Conservation (phyloP, 2,888 invertebrate genomes). For the Lordiphosa andalusiaca region DNA sequence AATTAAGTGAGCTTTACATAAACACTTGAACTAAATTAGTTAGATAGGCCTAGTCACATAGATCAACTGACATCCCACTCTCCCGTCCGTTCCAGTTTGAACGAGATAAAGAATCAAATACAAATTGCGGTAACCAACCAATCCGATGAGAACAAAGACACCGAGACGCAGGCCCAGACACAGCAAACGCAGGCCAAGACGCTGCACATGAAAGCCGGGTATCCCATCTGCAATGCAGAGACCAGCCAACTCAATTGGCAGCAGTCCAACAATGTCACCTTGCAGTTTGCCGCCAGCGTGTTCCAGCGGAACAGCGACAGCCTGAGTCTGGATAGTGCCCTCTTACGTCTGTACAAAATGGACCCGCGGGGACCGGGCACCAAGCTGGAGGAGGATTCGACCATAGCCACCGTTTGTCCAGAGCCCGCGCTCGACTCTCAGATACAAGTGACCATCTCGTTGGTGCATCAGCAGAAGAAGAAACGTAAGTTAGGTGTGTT, state of each 20-base stretch:
- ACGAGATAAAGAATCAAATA: slow-evolving; percentile 74
- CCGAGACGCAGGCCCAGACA: slow-evolving; percentile 15
- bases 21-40: slow-evolving; percentile 67
- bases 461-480: slow-evolving; percentile 76
- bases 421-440: slow-evolving; percentile 70
- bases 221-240: slow-evolving; percentile 77
- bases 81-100: slow-evolving; percentile 59
- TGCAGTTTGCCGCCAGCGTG: slow-evolving; percentile 77
- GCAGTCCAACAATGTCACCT: slow-evolving; percentile 76
- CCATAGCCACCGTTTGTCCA: slow-evolving; percentile 25
- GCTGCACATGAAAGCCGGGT: slow-evolving; percentile 78
- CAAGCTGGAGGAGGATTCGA: slow-evolving; percentile 12
- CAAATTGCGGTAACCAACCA: slow-evolving; percentile 66
- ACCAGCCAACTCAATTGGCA: slow-evolving; percentile 76
- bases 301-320: slow-evolving; percentile 70
- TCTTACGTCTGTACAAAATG: slow-evolving; percentile 76
- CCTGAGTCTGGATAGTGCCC: slow-evolving; percentile 76
- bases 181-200: slow-evolving; percentile 50
- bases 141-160: slow-evolving; percentile 30
- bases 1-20: slow-evolving; percentile 72
- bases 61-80: slow-evolving; percentile 4
- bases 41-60: slow-evolving; percentile 17
- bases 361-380: slow-evolving; percentile 56
- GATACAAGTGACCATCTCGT: slow-evolving; percentile 79
- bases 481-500: slow-evolving; percentile 72